These are phyloP conservation scores for Berghia stephanieae DNA, from an alignment of 1,140 invertebrate species.

Conservation along the genomic window DNA sequence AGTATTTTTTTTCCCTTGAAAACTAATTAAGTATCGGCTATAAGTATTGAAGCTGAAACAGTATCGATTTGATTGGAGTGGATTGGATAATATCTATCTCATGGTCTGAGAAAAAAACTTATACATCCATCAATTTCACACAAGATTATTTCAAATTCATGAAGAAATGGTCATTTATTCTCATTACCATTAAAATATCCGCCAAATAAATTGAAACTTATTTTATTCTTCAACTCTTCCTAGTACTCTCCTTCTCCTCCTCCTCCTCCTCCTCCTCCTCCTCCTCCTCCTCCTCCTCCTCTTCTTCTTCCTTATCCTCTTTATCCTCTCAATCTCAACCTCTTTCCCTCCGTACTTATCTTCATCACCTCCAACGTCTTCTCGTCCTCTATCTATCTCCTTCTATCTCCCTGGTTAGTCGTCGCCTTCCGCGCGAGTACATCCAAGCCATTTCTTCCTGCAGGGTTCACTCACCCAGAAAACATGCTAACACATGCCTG, in stretches of 20 bases:
- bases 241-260: constrained; percentile 4
- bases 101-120: not conserved
- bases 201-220: constrained; percentile 1
- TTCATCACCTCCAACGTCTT: not conserved
- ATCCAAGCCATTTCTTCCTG: too few species aligned
- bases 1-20: not conserved
- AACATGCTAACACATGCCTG: too few species aligned
- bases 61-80: not conserved
- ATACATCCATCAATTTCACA: too few species aligned
- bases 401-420: too few species aligned
- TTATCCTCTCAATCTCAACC: not conserved
- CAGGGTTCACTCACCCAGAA: too few species aligned
- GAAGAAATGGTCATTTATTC: not conserved
- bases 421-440: too few species aligned
- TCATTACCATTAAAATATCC: not conserved
- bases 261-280: not conserved
- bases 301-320: not conserved
- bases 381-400: not conserved
- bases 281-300: not conserved
- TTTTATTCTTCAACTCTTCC: not conserved
- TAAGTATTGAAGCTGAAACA: not conserved
- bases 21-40: not conserved
- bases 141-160: too few species aligned
- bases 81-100: not conserved
- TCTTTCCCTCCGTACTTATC: not conserved